Conservation (phyloP, 2,113 vertebrate genomes). For the Trachemys scripta region DNA sequence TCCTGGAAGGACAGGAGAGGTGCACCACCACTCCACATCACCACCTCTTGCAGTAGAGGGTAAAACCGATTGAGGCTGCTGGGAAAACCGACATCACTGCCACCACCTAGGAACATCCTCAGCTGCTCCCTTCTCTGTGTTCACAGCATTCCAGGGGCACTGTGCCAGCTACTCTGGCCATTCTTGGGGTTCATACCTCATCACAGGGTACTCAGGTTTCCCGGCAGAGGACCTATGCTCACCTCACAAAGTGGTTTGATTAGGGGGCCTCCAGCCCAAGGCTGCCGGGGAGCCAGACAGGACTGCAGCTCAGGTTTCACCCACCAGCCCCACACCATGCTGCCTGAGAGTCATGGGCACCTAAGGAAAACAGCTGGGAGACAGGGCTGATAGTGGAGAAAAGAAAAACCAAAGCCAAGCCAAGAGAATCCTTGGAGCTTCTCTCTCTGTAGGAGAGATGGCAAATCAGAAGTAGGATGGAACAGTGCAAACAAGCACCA, state of each 20-base stretch:
- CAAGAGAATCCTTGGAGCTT: not conserved
- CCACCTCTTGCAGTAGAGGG: not conserved
- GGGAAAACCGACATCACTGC: not conserved
- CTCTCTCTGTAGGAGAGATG: not conserved
- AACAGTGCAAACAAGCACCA: not conserved
- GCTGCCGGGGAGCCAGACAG: not conserved
- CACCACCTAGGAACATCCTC: not conserved
- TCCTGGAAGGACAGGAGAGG: not conserved
- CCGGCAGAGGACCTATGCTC: not conserved
- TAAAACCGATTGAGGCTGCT: fast-evolving
- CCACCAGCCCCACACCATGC: not conserved
- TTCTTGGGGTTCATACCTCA: not conserved
- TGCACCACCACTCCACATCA: not conserved
- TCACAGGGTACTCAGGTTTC: not conserved
- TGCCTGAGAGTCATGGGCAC: not conserved
- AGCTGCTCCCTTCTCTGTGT: not conserved
- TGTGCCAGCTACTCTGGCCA: not conserved
- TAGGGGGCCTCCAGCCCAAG: not conserved
- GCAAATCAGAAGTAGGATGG: not conserved
- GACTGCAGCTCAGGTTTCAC: not conserved
- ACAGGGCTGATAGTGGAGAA: fast-evolving
- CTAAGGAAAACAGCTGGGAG: not conserved
- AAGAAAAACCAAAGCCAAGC: not conserved
- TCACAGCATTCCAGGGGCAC: not conserved
- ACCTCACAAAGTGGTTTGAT: not conserved